phyloP scores from a whole-genome alignment of 2,113 vertebrate species.

The Misgurnus mizolepis region DNA sequence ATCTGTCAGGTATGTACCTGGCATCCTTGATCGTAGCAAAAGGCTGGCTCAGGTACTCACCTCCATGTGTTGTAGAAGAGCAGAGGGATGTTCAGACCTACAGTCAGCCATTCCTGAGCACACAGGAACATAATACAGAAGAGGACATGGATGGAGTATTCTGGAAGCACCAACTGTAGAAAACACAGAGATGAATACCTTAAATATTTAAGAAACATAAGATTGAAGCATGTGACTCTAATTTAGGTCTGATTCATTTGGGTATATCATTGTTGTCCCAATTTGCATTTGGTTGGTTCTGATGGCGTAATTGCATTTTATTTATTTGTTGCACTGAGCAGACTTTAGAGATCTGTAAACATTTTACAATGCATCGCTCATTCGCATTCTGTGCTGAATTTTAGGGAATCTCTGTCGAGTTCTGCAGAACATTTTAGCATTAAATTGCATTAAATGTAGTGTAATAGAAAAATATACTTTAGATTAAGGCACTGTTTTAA shows the following conservation, averaged over 20 bases:
- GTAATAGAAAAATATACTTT: no score
- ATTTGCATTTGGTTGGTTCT: no score
- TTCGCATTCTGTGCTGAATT: no score
- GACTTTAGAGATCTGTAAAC: no score
- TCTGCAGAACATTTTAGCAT: no score
- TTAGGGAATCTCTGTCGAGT: no score
- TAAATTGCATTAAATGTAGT: no score
- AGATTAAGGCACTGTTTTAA: no score
- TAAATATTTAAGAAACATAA: not conserved
- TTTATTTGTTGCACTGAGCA: no score
- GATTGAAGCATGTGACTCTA: not conserved
- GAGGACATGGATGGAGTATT: slow-evolving; percentile 95
- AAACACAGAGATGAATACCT: slow-evolving; percentile 37
- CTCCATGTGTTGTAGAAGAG: slow-evolving; percentile 98
- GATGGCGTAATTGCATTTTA: no score
- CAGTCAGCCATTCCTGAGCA: slow-evolving; percentile 95
- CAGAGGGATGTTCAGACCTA: slow-evolving; percentile 92
- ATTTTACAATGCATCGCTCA: no score
- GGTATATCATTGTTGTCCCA: no score
- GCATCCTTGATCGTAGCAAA: not conserved
- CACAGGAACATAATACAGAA: slow-evolving; percentile 99
- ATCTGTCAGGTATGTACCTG: not conserved
- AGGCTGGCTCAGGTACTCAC: slow-evolving; percentile 71
- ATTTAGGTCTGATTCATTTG: not conserved
- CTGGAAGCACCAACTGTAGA: slow-evolving; percentile 89